Percentiles rank a stretch among this genome's conserved stretches.
These are phyloP conservation scores for Leuciscus idus DNA, from an alignment of 2,113 vertebrate species.

Conservation along the genomic window DNA sequence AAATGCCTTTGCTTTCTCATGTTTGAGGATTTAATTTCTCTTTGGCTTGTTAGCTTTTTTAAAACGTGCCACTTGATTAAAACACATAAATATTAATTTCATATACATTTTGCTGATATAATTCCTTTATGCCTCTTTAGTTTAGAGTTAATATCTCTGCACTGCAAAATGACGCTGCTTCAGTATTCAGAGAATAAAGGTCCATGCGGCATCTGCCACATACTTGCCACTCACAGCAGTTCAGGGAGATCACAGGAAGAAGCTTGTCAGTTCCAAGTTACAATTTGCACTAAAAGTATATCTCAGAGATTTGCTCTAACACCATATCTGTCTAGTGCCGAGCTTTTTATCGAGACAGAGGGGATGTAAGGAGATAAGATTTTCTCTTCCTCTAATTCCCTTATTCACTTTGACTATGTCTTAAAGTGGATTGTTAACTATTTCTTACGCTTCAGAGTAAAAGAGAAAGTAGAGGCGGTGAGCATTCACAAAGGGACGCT, in stretches of 20 bases:
- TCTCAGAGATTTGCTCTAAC: slow-evolving; percentile 75
- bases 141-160: not conserved
- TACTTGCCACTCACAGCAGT: slow-evolving; percentile 64
- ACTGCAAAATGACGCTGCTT: not conserved
- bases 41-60: not conserved
- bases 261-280: slow-evolving; percentile 67
- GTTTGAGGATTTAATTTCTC: slow-evolving; percentile 16
- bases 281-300: slow-evolving; percentile 72
- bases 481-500: slow-evolving; percentile 15
- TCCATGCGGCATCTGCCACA: slow-evolving; percentile 63
- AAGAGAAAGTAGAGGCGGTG: slow-evolving; percentile 11
- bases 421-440: slow-evolving; percentile 65
- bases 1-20: slow-evolving; percentile 55
- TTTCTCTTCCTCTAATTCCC: slow-evolving; percentile 58
- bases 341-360: slow-evolving; percentile 57
- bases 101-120: not conserved
- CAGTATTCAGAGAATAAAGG: slow-evolving; percentile 34
- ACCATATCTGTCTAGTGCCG: slow-evolving; percentile 65
- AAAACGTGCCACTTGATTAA: not conserved
- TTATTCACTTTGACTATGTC: slow-evolving; percentile 64
- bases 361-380: slow-evolving; percentile 44
- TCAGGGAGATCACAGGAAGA: slow-evolving; percentile 67
- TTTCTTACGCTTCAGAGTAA: slow-evolving; percentile 54
- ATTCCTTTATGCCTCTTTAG: not conserved
- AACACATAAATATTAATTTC: not conserved